These are phyloP conservation scores for Merodon equestris DNA, from an alignment of 2,888 invertebrate genomes.

Conservation along the genomic window DNA sequence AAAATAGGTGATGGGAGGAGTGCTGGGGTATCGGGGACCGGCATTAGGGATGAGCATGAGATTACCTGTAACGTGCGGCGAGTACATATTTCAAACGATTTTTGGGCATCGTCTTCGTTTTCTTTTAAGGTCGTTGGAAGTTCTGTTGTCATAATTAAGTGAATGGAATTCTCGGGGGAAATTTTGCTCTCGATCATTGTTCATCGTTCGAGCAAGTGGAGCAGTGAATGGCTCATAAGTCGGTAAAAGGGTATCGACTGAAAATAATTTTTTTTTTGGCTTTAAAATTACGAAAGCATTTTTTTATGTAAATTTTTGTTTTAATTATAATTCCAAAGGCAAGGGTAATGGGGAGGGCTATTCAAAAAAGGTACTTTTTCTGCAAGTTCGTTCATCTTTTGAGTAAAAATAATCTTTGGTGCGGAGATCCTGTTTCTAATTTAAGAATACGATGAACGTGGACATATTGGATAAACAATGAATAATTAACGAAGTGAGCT, in stretches of 20 bases:
- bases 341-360: background rate
- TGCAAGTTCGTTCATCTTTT: no score
- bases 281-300: no score
- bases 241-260: slow-evolving; percentile 3
- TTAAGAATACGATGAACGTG: no score
- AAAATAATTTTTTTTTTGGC: background rate
- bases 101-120: slow-evolving; percentile 36
- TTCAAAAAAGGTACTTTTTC: no score
- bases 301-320: background rate
- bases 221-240: background rate
- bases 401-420: no score
- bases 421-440: no score
- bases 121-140: slow-evolving; percentile 23
- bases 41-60: background rate
- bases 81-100: slow-evolving; percentile 31
- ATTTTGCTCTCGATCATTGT: slow-evolving; percentile 45
- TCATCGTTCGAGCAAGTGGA: slow-evolving; percentile 29
- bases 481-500: no score
- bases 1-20: background rate
- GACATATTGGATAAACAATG: no score
- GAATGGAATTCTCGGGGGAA: slow-evolving; percentile 26
- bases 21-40: background rate
- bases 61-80: slow-evolving; percentile 48
- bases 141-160: slow-evolving; percentile 12
- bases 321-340: background rate